These are phyloP conservation scores for Tetramorium bicarinatum DNA, from an alignment of 2,888 invertebrate species.

Conservation along the genomic window DNA sequence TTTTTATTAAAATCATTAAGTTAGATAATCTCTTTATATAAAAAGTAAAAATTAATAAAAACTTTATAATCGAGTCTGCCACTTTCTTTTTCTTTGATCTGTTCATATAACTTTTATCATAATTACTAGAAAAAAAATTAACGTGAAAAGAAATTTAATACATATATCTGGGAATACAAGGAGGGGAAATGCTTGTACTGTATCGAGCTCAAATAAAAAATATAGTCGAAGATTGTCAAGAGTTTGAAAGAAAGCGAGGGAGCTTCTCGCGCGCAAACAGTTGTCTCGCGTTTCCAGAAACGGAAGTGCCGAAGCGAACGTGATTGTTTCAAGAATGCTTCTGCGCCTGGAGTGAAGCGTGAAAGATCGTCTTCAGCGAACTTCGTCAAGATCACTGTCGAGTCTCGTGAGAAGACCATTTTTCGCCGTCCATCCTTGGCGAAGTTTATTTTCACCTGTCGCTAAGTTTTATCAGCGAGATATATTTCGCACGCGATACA, in stretches of 20 bases:
- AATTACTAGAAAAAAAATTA: not conserved
- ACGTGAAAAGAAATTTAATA: not conserved
- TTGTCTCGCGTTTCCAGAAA: conserved; percentile 25
- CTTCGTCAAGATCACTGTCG: conserved; percentile 47
- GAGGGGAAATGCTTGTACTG: not conserved
- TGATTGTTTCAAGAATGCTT: conserved; percentile 30
- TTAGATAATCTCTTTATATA: not conserved
- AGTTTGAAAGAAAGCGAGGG: conserved; percentile 1
- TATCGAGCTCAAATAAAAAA: not conserved
- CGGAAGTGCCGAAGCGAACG: conserved; percentile 29
- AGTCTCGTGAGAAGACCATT: conserved; percentile 48
- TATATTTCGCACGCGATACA: conserved; percentile 48
- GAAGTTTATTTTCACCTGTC: conserved; percentile 53
- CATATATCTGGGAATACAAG: not conserved
- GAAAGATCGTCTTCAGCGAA: conserved; percentile 38
- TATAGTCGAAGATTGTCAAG: not conserved
- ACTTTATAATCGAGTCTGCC: not conserved
- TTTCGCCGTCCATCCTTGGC: conserved; percentile 44
- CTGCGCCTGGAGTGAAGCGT: conserved; percentile 17
- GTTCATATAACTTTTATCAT: not conserved
- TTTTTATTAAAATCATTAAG: not conserved
- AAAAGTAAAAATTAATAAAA: conserved; percentile 3
- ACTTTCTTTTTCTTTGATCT: not conserved
- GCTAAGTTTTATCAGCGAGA: conserved; percentile 58
- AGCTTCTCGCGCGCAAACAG: conserved; percentile 2